Conservation (phyloP, 1,140 invertebrate species). For the Drosophila truncata region DNA sequence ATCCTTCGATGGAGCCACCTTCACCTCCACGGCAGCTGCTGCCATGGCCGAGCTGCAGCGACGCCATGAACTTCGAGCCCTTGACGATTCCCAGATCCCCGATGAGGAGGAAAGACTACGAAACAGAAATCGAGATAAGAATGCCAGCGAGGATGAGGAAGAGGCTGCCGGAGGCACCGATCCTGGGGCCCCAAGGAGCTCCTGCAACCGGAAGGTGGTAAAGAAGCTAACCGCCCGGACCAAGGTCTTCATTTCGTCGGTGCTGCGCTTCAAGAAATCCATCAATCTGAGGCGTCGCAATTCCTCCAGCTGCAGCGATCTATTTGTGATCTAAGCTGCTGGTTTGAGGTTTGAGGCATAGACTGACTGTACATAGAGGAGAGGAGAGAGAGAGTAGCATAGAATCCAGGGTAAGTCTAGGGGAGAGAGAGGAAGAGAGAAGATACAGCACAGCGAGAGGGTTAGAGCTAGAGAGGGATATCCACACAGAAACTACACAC, state of each 20-base stretch:
- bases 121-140: not conserved
- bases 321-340: slow-evolving; percentile 83
- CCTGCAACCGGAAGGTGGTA: slow-evolving; percentile 76
- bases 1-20: slow-evolving; percentile 38
- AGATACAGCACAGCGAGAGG: not conserved
- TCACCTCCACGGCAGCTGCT: slow-evolving; percentile 51
- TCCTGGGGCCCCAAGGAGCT: slow-evolving; percentile 8
- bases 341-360: no score
- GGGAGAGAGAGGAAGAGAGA: not conserved
- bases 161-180: slow-evolving; percentile 9
- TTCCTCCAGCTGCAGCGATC: slow-evolving; percentile 80
- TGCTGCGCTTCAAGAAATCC: slow-evolving; percentile 77
- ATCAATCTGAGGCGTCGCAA: slow-evolving; percentile 74
- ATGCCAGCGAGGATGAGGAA: slow-evolving; percentile 31
- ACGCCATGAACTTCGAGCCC: slow-evolving; percentile 13
- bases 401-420: slow-evolving; percentile 5
- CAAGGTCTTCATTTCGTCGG: slow-evolving; percentile 74
- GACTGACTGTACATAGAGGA: slow-evolving; percentile 46
- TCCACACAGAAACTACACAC: not conserved
- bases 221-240: slow-evolving; percentile 78
- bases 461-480: no score
- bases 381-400: not conserved
- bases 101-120: slow-evolving; percentile 2
- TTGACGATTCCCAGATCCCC: slow-evolving; percentile 38
- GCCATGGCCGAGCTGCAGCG: slow-evolving; percentile 32